Conservation (phyloP, 2,888 invertebrate genomes). For the Xestia rhomboidea region DNA sequence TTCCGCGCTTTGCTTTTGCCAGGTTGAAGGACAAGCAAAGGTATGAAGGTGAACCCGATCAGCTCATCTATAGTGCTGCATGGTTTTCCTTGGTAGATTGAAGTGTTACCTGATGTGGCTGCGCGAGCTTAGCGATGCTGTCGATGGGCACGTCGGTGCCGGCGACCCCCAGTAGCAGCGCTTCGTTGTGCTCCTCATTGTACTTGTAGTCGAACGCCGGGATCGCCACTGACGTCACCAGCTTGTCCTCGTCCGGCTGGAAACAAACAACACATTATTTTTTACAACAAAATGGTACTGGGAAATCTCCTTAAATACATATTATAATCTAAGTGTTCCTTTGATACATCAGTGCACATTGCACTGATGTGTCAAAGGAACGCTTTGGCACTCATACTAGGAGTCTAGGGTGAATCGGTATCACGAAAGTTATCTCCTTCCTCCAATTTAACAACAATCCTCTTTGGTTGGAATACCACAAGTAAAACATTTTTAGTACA, state of each 20-base stretch:
- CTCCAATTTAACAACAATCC: not conserved
- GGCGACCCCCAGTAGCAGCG: conserved; percentile 97
- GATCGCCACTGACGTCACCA: conserved; percentile 97
- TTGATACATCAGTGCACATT: too few relatives aligned
- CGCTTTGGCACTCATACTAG: not conserved
- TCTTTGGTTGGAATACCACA: not conserved
- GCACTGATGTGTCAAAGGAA: not conserved
- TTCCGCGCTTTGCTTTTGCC: too few relatives aligned
- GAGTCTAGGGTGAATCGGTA: not conserved
- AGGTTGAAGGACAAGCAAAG: too few relatives aligned
- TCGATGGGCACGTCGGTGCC: conserved; percentile 98
- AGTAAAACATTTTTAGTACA: too few relatives aligned
- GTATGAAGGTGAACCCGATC: too few relatives aligned
- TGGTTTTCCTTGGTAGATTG: not conserved
- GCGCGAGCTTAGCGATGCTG: conserved; percentile 96
- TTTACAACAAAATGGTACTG: not conserved
- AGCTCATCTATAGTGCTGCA: not conserved
- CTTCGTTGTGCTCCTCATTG: conserved; percentile 91
- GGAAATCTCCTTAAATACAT: not conserved
- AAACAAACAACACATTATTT: conserved; percentile 23
- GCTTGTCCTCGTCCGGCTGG: conserved; percentile 90
- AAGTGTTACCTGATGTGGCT: conserved; percentile 94
- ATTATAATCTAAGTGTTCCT: not conserved
- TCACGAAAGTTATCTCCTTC: not conserved
- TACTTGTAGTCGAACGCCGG: conserved; percentile 96